Conservation (phyloP, 2,797 vertebrate genomes). For the Cryptoblepharus egeriae region DNA sequence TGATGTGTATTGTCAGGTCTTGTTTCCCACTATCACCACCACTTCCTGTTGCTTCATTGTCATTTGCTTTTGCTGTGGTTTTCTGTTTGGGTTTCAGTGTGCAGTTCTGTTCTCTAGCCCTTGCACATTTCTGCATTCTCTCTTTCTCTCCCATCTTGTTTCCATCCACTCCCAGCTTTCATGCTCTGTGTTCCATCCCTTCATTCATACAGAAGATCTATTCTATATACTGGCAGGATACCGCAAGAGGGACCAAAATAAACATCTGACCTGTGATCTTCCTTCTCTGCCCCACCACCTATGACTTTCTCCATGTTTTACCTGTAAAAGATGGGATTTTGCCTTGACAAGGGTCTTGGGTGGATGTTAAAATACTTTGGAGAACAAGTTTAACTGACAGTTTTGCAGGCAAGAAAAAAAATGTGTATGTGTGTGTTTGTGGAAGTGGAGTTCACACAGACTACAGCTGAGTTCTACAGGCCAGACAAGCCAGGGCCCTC, state of each 20-base stretch:
- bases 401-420: neutral
- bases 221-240: constrained; percentile 70
- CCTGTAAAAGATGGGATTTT: constrained; percentile 3
- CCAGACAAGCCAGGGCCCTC: neutral
- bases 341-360: neutral
- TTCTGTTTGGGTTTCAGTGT: constrained; percentile 51
- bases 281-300: neutral
- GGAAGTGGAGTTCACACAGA: neutral
- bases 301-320: neutral
- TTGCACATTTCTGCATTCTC: constrained; percentile 34
- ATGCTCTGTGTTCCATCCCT: constrained; percentile 49
- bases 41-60: neutral
- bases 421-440: neutral
- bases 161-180: neutral
- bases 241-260: constrained; percentile 18
- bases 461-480: neutral
- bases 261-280: constrained; percentile 7
- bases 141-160: constrained; percentile 44
- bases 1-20: constrained; percentile 44
- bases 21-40: constrained; percentile 49
- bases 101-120: constrained; percentile 4
- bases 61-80: neutral
- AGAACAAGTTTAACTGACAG: neutral
- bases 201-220: constrained; percentile 62
- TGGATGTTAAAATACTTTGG: neutral